phyloP scores from a whole-genome alignment of 2,888 invertebrate species.

The Parnassius mnemosyne region DNA sequence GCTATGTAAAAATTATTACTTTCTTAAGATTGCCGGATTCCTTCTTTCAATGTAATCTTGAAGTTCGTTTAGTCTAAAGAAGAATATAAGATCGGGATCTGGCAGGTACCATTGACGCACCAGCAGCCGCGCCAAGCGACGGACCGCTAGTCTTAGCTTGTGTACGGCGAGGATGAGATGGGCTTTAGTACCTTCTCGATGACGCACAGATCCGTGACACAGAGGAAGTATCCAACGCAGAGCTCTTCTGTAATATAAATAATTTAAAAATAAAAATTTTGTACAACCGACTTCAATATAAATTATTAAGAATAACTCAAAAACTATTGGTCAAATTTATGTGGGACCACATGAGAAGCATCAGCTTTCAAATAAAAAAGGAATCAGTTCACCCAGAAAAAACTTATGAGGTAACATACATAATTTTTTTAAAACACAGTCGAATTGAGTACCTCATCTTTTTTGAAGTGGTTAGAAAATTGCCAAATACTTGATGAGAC shows the following conservation, averaged over 20 bases:
- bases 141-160: slow-evolving; percentile 81
- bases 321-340: too few species aligned
- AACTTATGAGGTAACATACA: too few species aligned
- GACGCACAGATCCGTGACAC: slow-evolving; percentile 81
- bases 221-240: slow-evolving; percentile 82
- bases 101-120: slow-evolving; percentile 83
- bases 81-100: slow-evolving; percentile 83
- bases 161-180: slow-evolving; percentile 76
- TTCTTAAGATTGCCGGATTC: slow-evolving; percentile 80
- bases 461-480: too few species aligned
- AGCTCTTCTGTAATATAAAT: slow-evolving; percentile 62
- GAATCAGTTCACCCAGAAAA: too few species aligned
- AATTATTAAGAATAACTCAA: too few species aligned
- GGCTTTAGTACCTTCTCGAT: slow-evolving; percentile 85
- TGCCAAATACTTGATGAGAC: too few species aligned
- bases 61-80: slow-evolving; percentile 84
- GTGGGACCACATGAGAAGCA: too few species aligned
- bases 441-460: too few species aligned
- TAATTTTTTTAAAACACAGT: too few species aligned
- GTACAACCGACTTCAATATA: too few species aligned
- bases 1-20: slow-evolving; percentile 65
- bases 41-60: slow-evolving; percentile 72
- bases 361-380: too few species aligned
- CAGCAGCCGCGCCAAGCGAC: slow-evolving; percentile 79
- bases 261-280: too few species aligned